A percentile compares a stretch with the other conserved stretches of the same genome.
Conservation (phyloP, 2,888 invertebrate genomes). For the Quadriops clusia region DNA sequence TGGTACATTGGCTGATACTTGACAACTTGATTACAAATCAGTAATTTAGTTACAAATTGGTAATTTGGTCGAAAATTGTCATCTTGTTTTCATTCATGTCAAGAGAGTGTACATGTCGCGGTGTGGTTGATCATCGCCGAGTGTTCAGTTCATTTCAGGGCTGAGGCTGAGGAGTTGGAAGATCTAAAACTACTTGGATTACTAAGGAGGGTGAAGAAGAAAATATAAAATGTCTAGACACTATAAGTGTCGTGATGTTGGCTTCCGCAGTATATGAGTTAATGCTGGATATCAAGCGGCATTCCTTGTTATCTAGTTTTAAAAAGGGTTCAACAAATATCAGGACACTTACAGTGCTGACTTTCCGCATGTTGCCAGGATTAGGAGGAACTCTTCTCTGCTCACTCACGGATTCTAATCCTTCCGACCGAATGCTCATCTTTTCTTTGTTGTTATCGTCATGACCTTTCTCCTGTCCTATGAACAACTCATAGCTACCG, state of each 20-base stretch:
- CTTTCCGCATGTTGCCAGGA: slow-evolving; percentile 69
- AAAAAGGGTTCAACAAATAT: too few species aligned
- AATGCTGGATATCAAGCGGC: slow-evolving; percentile 4
- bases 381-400: slow-evolving; percentile 48
- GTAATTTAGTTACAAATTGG: too few species aligned
- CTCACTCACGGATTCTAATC: slow-evolving; percentile 85
- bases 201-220: too few species aligned
- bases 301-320: slow-evolving; percentile 5
- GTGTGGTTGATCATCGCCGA: too few species aligned
- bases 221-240: slow-evolving; percentile 38
- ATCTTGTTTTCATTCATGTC: too few species aligned
- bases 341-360: slow-evolving; percentile 76
- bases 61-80: too few species aligned
- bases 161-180: too few species aligned
- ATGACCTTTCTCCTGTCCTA: slow-evolving; percentile 77
- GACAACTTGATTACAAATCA: too few species aligned
- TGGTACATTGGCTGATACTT: too few species aligned
- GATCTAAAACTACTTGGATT: too few species aligned
- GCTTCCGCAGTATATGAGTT: slow-evolving; percentile 20
- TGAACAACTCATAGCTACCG: slow-evolving; percentile 85
- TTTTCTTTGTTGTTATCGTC: slow-evolving; percentile 83
- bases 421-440: slow-evolving; percentile 76
- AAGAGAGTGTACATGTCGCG: too few species aligned
- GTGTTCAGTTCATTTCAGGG: too few species aligned
- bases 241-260: slow-evolving; percentile 40